These are phyloP conservation scores for Laspeyria flexula DNA, from an alignment of 2,888 invertebrate genomes.

Conservation along the genomic window DNA sequence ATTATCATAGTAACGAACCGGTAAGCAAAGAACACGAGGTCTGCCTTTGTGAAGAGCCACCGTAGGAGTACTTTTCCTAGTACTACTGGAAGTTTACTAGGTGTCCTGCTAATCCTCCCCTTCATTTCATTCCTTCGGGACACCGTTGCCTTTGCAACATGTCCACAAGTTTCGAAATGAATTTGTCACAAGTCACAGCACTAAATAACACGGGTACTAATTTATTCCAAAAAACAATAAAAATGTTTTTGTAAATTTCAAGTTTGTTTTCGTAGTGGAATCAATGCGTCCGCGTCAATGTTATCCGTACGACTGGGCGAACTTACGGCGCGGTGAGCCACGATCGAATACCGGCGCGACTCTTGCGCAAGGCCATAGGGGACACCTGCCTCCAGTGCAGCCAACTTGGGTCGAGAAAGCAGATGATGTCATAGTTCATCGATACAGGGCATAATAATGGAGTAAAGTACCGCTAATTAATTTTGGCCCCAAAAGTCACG, in stretches of 20 bases:
- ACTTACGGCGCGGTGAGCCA: constrained; percentile 25
- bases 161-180: constrained; percentile 39
- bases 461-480: constrained; percentile 8
- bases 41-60: constrained; percentile 88
- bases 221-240: not conserved
- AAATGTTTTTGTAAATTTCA: constrained; percentile 5
- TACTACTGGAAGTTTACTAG: constrained; percentile 71
- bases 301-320: constrained; percentile 46
- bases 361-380: constrained; percentile 69
- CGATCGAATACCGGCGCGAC: constrained; percentile 28
- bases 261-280: constrained; percentile 21
- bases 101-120: constrained; percentile 59
- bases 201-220: constrained; percentile 3
- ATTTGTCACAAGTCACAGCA: constrained; percentile 43
- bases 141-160: constrained; percentile 41
- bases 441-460: constrained; percentile 38
- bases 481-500: not conserved
- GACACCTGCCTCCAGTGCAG: constrained; percentile 58
- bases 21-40: constrained; percentile 87
- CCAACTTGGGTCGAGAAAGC: constrained; percentile 64
- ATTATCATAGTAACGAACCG: constrained; percentile 78
- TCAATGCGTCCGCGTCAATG: constrained; percentile 50
- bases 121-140: constrained; percentile 72
- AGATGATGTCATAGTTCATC: constrained; percentile 60
- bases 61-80: constrained; percentile 86